Evolutionary conservation across 1,140 invertebrate species (phyloP).

Genomic region (Pomacea maculata): DNA sequence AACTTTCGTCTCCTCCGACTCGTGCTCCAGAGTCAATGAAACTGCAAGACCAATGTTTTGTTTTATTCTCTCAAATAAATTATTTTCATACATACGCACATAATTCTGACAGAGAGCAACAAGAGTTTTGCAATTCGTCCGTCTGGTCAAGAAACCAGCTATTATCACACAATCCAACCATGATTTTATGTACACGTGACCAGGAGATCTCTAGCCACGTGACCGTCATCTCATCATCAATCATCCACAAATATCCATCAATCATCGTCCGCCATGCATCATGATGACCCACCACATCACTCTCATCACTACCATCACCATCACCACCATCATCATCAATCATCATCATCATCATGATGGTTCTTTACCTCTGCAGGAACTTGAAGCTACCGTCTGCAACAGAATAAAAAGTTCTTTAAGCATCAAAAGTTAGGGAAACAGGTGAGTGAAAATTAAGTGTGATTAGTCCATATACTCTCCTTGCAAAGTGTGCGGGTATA

Average conservation of each 20-base stretch:
- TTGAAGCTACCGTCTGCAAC: slow-evolving; percentile 19
- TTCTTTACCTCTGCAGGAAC: slow-evolving; percentile 26
- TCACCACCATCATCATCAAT: background rate
- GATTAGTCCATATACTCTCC: no score
- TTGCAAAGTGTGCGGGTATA: no score
- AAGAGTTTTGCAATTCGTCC: background rate
- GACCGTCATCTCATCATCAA: no score
- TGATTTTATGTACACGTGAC: no score
- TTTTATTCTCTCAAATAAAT: background rate
- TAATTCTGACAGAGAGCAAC: background rate
- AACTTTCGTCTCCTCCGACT: slow-evolving; percentile 21
- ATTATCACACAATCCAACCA: no score
- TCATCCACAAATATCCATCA: no score
- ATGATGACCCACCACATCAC: no score
- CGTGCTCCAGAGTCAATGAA: background rate
- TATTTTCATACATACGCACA: background rate
- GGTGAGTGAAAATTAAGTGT: background rate
- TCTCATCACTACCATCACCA: no score
- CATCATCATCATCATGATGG: background rate
- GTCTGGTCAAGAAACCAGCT: no score
- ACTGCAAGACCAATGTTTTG: background rate
- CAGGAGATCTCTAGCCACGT: no score
- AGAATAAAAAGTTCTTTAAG: background rate
- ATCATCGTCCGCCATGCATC: no score
- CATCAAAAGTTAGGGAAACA: background rate